Evolutionary conservation across 2,797 vertebrate genomes (phyloP), one percentile per base, ranked within the genome.

Genomic region (Glyptemys insculpta): DNA sequence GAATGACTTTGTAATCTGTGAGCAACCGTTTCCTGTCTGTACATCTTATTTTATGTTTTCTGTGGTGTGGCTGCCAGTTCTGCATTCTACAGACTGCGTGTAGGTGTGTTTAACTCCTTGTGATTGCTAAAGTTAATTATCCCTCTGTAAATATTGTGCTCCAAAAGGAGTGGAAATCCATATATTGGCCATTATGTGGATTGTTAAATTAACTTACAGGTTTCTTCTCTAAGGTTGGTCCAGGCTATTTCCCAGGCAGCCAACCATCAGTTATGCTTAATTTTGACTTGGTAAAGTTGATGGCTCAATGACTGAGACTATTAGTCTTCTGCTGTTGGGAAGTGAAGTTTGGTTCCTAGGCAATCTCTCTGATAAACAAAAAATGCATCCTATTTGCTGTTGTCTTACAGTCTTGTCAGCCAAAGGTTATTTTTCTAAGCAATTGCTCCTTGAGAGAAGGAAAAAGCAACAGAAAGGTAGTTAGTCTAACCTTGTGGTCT

Each of bases 351-450:
- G 81, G 86, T 94, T 93, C 57, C 62, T 83, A 92, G 95, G 81
- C 25, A 88, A 86, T 92, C 82, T 65, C 78, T 29, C 89, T 91
- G 92, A 85, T 95, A 91, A n/a, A n/a, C n/a, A n/a, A n/a, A n/a
- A n/a, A n/a, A n/a, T n/a, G n/a, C n/a, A n/a, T n/a, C n/a, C n/a
- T n/a, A n/a, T n/a, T n/a, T n/a, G n/a, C n/a, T n/a, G n/a, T n/a
- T 93, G 86, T 87, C 87, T 96, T 95, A 95, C 76, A 92, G 87
- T 92, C 72, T 57, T 95, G 95, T 93, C 86, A 94, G 65, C 79
- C 72, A 93, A 97, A 96, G 79, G 65, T 91, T 79, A 91, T 95
- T 98, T 97, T 93, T 94, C 91, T 94, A 96, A 97, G 89, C 86
- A 86, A 92, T 92, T 96, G 50, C 59, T 96, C 89, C 89, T 84